These are phyloP conservation scores for Ibycter americanus DNA, from an alignment of 2,797 vertebrate genomes.

Conservation along the genomic window DNA sequence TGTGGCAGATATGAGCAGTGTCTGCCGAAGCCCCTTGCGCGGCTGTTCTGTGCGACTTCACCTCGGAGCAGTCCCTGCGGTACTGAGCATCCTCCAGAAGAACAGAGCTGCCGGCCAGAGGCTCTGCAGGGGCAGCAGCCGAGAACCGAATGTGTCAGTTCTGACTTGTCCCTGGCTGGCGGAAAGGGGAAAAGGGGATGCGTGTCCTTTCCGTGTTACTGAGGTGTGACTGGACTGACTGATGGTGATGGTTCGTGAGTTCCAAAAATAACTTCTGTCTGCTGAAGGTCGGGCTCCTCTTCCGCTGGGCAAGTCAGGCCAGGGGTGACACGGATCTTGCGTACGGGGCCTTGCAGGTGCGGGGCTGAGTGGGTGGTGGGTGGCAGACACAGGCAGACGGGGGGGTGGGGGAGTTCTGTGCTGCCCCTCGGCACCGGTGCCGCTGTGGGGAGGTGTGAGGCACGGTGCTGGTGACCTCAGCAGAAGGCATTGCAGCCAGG, in stretches of 20 bases:
- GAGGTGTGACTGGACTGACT: background rate
- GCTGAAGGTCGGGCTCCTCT: background rate
- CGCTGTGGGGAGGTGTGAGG: background rate
- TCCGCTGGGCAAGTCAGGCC: background rate
- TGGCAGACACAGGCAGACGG: background rate
- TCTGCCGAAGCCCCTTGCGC: background rate
- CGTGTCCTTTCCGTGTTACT: background rate
- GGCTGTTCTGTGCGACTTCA: background rate
- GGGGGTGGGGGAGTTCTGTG: background rate
- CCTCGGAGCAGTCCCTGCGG: background rate
- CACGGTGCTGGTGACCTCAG: background rate
- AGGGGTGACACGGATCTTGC: background rate
- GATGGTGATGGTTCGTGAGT: background rate
- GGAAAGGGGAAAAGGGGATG: background rate
- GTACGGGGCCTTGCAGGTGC: background rate
- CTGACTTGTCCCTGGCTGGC: background rate
- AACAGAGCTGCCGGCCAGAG: background rate
- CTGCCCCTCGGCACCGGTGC: background rate
- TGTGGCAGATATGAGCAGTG: background rate
- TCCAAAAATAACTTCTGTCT: constrained; percentile 25
- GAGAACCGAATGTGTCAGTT: accelerated
- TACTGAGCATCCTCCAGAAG: background rate
- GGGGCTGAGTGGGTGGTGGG: background rate
- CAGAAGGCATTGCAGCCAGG: background rate
- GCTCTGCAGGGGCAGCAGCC: background rate